Base-by-base conservation (phyloP, 1,140 invertebrate species). In the Hyles euphorbiae region DNA sequence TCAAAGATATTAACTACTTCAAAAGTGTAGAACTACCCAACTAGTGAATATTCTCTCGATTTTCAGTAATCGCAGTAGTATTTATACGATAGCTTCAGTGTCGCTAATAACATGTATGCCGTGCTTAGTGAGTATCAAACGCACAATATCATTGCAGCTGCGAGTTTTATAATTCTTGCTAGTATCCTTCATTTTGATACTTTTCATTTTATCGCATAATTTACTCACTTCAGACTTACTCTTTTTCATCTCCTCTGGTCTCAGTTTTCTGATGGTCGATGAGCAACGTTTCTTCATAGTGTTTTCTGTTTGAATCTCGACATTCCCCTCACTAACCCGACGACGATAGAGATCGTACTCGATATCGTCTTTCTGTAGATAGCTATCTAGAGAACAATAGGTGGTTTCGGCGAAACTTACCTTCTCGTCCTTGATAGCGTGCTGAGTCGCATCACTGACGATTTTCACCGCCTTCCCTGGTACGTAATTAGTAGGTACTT, bases 101-200 rank as follows among this genome's bases (percentile, higher is more conserved):
- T 94, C 93, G 70, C 93, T 94, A 33, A 94, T 94, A 43, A 94
- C 93, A 74, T 94, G 93, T 65, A 94, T 94, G 10, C 93, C 93
- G 65, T 94, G 92, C 71, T 94, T 93, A 3, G 93, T 94, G 47
- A 94, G 88, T 70, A 94, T 93, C 83, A 94, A 91, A 67, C 93
- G 92, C 6, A 94, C 92, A 40, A 92, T 90, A 76, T 93, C 93
- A 62, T 92, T 93, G 63, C 93, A 92, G 60, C 91, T 91, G 47
- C 90, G 84, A 45, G 86, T 88, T 43, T 87, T 88, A 69, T 87
- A 88, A 61, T 83, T 82, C 62, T 60, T 76, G 46, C 64, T 76
- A 36, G 36, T 40, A 8, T 83, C 79, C 55, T 80, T 85, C 50
- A 87, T 34, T 34, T 83, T 86, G 3, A 84, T 81, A 71, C 78